phyloP scores from a whole-genome alignment of 2,113 vertebrate genomes.

The Oriolus oriolus region DNA sequence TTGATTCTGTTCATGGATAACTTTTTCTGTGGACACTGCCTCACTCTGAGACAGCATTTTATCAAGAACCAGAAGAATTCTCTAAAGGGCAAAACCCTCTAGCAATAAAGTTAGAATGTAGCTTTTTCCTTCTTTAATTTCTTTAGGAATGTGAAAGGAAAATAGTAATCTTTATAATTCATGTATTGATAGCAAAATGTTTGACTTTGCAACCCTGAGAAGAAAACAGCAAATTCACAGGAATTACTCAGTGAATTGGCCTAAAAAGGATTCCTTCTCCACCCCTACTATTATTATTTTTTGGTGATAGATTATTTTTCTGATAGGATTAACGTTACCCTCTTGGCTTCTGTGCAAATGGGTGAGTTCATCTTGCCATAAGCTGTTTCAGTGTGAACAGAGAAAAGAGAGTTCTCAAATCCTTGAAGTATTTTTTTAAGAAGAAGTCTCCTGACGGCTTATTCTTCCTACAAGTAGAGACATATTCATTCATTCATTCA shows the following conservation, averaged over 20 bases:
- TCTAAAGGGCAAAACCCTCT: background rate
- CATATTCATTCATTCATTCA: background rate
- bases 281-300: background rate
- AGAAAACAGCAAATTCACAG: background rate
- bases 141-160: background rate
- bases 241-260: background rate
- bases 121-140: background rate
- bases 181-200: background rate
- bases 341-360: slow-evolving; percentile 15
- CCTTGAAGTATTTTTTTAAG: background rate
- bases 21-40: background rate
- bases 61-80: background rate
- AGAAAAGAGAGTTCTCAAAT: background rate
- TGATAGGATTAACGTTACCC: slow-evolving; percentile 32
- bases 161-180: background rate
- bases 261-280: background rate
- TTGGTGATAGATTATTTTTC: slow-evolving; percentile 31
- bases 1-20: background rate
- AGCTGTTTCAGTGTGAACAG: slow-evolving; percentile 7
- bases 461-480: background rate
- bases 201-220: background rate
- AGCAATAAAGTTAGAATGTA: background rate
- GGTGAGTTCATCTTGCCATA: slow-evolving; percentile 14
- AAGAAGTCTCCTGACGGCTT: background rate
- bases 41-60: background rate